Conservation (phyloP, 2,113 vertebrate genomes). For the Aphyosemion australe region DNA sequence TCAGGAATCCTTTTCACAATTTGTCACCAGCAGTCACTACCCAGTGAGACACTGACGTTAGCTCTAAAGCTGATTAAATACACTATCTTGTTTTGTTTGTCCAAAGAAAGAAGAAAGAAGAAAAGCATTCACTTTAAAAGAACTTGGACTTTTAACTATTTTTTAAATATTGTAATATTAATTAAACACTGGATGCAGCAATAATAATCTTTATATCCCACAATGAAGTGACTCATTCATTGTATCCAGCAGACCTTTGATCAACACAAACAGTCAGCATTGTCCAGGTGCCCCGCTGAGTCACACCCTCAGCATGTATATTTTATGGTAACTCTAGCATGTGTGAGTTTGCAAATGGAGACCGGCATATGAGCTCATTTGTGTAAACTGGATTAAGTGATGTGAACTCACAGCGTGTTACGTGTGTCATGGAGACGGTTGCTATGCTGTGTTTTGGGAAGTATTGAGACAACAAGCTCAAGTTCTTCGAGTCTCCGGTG, state of each 20-base stretch:
- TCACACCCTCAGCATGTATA: constrained; percentile 56
- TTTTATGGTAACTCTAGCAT: constrained; percentile 69
- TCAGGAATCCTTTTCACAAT: no score
- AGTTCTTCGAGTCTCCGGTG: not conserved
- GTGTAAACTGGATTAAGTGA: constrained; percentile 27
- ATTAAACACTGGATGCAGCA: not conserved
- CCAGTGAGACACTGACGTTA: no score
- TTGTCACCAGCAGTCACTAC: no score
- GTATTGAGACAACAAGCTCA: constrained; percentile 12
- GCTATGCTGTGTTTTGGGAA: constrained; percentile 32
- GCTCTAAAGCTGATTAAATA: no score
- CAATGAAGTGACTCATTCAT: no score
- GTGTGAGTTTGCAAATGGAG: constrained; percentile 18
- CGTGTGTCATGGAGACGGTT: constrained; percentile 39
- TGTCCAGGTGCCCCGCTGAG: constrained; percentile 33
- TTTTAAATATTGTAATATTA: not conserved
- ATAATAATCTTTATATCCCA: not conserved
- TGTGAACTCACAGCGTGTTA: constrained; percentile 19
- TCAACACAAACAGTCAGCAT: not conserved
- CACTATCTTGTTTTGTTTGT: no score
- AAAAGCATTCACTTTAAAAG: no score
- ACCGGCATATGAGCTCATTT: not conserved
- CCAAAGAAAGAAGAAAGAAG: no score
- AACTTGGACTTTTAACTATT: not conserved
- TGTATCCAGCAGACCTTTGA: not conserved